phyloP scores from a whole-genome alignment of 2,888 invertebrate species.

The Drosophila neoperkinsi region DNA sequence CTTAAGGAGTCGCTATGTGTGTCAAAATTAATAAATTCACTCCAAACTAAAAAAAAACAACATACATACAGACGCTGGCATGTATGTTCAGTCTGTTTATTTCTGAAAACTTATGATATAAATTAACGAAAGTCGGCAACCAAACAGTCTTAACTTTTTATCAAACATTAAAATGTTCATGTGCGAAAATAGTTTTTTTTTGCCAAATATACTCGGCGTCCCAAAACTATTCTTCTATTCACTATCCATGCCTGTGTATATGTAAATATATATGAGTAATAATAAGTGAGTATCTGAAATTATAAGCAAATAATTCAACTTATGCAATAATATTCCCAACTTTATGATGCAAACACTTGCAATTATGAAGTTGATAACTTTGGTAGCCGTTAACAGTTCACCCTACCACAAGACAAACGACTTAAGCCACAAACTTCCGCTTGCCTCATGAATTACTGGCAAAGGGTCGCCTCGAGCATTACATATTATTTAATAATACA shows the following conservation, averaged over 20 bases:
- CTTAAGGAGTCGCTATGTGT: background rate
- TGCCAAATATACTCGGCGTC: background rate
- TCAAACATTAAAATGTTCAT: background rate
- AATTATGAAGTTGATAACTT: slow-evolving; percentile 40
- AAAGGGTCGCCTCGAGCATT: slow-evolving; percentile 37
- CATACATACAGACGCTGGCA: background rate
- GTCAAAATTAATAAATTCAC: background rate
- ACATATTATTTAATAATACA: slow-evolving; percentile 75
- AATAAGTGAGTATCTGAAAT: slow-evolving; percentile 1
- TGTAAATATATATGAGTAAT: background rate
- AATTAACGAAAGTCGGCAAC: background rate
- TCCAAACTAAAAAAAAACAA: background rate
- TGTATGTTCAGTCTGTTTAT: background rate
- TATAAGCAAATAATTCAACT: background rate
- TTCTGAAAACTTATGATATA: background rate
- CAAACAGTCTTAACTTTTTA: too few species aligned
- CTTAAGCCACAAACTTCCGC: slow-evolving; percentile 65
- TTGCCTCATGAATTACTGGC: slow-evolving; percentile 42
- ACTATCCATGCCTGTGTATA: background rate
- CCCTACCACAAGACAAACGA: slow-evolving; percentile 56
- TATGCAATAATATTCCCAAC: slow-evolving; percentile 24
- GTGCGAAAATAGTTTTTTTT: background rate
- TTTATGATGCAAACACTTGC: slow-evolving; percentile 50
- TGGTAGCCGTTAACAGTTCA: slow-evolving; percentile 29
- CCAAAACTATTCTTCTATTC: background rate